Evolutionary conservation across 1,140 invertebrate species (phyloP).

Genomic region (Epicauta chinensis): DNA sequence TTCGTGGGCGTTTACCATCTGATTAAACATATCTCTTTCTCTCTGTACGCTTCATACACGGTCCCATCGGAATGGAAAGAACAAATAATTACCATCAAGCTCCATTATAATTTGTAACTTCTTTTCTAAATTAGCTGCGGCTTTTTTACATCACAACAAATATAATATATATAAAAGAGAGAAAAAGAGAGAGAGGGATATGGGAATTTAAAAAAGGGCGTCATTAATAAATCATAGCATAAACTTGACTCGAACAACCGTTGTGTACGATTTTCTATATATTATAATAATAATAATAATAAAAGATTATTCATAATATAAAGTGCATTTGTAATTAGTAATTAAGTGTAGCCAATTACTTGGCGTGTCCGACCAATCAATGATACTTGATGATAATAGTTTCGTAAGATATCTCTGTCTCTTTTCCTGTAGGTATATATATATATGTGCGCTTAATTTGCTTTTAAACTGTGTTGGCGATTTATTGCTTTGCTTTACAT

Average conservation of each 20-base stretch:
- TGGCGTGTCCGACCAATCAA: slow-evolving; percentile 12
- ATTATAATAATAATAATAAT: slow-evolving; percentile 9
- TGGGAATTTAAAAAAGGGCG: too few relatives aligned
- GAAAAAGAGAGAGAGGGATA: not conserved
- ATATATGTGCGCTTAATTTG: slow-evolving; percentile 20
- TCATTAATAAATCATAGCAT: not conserved
- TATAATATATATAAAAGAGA: not conserved
- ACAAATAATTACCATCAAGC: slow-evolving; percentile 29
- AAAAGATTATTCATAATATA: slow-evolving; percentile 26
- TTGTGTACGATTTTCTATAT: slow-evolving; percentile 8
- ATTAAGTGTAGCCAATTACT: slow-evolving; percentile 23
- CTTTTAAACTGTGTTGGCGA: slow-evolving; percentile 13
- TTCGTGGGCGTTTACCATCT: slow-evolving; percentile 33
- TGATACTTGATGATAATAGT: slow-evolving; percentile 15
- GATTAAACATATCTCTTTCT: slow-evolving; percentile 25
- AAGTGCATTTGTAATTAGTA: slow-evolving; percentile 21
- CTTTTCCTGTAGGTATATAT: too few relatives aligned
- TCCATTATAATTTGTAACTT: slow-evolving; percentile 31
- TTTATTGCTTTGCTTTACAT: slow-evolving; percentile 13
- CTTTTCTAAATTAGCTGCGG: not conserved
- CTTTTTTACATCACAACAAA: not conserved
- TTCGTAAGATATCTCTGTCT: too few relatives aligned
- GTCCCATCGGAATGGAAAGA: not conserved
- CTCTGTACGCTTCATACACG: too few relatives aligned
- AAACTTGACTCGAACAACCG: not conserved